Base-by-base conservation (phyloP, 2,888 invertebrate genomes). In the Sinopyrophorus schimmeli region DNA sequence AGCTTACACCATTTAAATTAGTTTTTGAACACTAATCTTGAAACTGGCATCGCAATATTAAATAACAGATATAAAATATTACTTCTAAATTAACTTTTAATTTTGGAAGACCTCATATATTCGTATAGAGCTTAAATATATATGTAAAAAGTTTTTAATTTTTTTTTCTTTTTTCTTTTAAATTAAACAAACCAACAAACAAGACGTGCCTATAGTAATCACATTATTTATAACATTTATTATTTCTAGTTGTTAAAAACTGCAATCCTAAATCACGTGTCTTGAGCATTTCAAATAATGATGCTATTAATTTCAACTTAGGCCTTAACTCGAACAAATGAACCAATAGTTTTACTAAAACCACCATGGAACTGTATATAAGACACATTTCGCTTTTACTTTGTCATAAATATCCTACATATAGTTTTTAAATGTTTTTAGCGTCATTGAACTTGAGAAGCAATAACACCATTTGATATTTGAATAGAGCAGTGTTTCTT, bases 51-150 rank as follows among this genome's bases (percentile, higher is more conserved):
- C 6, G 9, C 16, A 2, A 30, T n/a, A 24, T 24, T 24, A 24
- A 24, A 24, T n/a, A 24, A 24, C 24, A 24, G 24, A 7, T 24
- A 5, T 30, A 30, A 14, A 11, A 30, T 16, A 27, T 12, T 6
- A 7, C n/a, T 6, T 28, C n/a, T n/a, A n/a, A 10, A 11, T 2
- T n/a, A 16, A 15, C 21, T 61, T 60, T 60, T 63, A 63, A 63
- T 53, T 34, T 60, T 68, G 68, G 67, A 69, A 69, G 68, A 68
- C 68, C 65, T 64, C 21, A 12, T 23, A 21, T 35, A 14, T 20
- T 35, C 31, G 2, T 16, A 31, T 7, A 18, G 10, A 7, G 30
- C 15, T 30, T 7, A n/a, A 15, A n/a, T n/a, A n/a, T n/a, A n/a
- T n/a, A n/a, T n/a, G n/a, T n/a, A n/a, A n/a, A n/a, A n/a, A n/a